These are phyloP conservation scores for Ptychoptera contaminata DNA, from an alignment of 2,888 invertebrate species.

Conservation along the genomic window DNA sequence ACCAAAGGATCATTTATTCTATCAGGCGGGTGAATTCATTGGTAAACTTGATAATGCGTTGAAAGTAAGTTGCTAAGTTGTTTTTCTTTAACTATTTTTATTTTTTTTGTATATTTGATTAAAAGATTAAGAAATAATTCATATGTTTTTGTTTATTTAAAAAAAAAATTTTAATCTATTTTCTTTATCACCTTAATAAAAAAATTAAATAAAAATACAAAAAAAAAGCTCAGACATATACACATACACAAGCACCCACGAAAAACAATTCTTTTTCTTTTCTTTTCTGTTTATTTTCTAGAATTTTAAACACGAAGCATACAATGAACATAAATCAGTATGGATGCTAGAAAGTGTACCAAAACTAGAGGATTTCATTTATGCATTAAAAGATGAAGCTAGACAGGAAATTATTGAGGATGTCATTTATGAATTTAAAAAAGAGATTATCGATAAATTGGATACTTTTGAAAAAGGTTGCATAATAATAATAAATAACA, in stretches of 20 bases:
- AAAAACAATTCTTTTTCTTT: too few species aligned
- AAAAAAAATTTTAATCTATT: background rate
- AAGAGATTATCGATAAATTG: conserved; percentile 41
- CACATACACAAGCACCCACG: too few species aligned
- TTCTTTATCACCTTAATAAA: too few species aligned
- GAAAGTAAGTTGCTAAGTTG: conserved; percentile 43
- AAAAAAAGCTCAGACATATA: too few species aligned
- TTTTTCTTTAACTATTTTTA: too few species aligned
- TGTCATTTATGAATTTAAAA: conserved; percentile 46
- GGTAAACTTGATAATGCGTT: conserved; percentile 53
- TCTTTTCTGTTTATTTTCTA: conserved; percentile 28
- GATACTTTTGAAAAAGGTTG: conserved; percentile 44
- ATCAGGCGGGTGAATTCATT: conserved; percentile 54
- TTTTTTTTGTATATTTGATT: background rate
- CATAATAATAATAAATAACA: conserved; percentile 2
- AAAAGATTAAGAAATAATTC: background rate
- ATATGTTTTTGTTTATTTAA: background rate
- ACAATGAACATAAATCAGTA: conserved; percentile 44
- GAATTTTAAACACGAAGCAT: conserved; percentile 57
- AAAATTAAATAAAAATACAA: too few species aligned
- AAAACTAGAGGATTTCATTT: conserved; percentile 50
- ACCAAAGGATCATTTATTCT: conserved; percentile 42
- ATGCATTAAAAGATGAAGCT: conserved; percentile 46
- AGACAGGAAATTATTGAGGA: conserved; percentile 43
- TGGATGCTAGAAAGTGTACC: conserved; percentile 65